Evolutionary conservation across 64 coral and sea anemone genomes (phyloP).

Genomic region (Actinia equina): DNA sequence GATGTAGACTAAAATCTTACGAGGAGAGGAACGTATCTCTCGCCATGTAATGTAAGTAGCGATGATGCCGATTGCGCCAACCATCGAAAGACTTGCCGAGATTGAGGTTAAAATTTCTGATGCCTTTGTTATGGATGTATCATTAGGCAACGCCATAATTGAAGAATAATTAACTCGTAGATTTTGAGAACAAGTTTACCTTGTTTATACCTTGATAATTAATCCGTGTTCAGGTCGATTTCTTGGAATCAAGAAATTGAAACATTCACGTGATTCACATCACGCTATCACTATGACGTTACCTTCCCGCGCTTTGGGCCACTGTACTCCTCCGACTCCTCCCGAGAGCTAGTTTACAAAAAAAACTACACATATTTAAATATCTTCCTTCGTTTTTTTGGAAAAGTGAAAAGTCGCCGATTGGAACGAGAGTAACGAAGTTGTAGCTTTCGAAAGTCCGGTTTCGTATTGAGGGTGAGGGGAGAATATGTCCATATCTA

Average conservation of each 20-base stretch:
- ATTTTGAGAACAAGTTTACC: neutral
- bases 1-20: constrained; percentile 77
- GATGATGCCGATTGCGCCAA: constrained; percentile 74
- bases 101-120: constrained; percentile 31
- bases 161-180: neutral
- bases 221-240: neutral
- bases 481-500: no score
- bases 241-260: neutral
- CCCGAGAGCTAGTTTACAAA: no score
- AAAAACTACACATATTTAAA: no score
- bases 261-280: neutral
- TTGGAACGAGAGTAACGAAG: no score
- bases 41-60: constrained; percentile 74
- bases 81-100: constrained; percentile 58
- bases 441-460: no score
- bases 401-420: no score
- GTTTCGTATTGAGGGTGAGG: no score
- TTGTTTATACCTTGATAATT: no score
- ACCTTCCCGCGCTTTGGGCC: neutral
- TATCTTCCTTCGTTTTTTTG: no score
- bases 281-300: neutral
- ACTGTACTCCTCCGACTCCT: no score
- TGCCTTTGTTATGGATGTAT: neutral
- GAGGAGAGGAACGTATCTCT: constrained; percentile 62
- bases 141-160: neutral